These are phyloP conservation scores for Julus scandinavius DNA, from an alignment of 2,888 invertebrate genomes.

Conservation along the genomic window DNA sequence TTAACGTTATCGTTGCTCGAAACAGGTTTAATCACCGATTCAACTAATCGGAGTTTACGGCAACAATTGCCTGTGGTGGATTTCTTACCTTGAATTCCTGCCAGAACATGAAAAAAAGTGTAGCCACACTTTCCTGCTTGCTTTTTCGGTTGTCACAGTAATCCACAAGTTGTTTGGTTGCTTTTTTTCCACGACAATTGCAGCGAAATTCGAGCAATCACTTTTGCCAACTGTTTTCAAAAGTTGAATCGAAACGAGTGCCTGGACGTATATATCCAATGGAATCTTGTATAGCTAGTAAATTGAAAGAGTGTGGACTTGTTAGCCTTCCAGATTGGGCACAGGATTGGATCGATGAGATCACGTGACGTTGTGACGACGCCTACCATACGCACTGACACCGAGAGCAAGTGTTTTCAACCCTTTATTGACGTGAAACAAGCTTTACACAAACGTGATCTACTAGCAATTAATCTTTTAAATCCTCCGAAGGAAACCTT, in stretches of 20 bases:
- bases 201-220: slow-evolving; percentile 1
- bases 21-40: background rate
- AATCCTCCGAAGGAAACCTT: background rate
- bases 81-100: background rate
- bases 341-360: background rate
- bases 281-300: background rate
- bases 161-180: background rate
- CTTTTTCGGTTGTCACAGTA: background rate
- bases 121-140: background rate
- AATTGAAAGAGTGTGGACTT: slow-evolving; percentile 1
- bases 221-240: slow-evolving; percentile 6
- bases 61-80: background rate
- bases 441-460: background rate
- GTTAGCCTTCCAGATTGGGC: slow-evolving; percentile 5
- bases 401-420: background rate
- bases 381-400: background rate
- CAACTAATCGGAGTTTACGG: background rate
- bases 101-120: background rate
- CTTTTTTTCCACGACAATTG: background rate
- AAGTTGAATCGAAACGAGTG: slow-evolving; percentile 1
- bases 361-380: background rate
- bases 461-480: background rate
- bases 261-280: background rate
- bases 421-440: slow-evolving; percentile 11
- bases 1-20: background rate